phyloP scores from a whole-genome alignment of 2,888 invertebrate genomes.

The Scaptomyza caliginosa region DNA sequence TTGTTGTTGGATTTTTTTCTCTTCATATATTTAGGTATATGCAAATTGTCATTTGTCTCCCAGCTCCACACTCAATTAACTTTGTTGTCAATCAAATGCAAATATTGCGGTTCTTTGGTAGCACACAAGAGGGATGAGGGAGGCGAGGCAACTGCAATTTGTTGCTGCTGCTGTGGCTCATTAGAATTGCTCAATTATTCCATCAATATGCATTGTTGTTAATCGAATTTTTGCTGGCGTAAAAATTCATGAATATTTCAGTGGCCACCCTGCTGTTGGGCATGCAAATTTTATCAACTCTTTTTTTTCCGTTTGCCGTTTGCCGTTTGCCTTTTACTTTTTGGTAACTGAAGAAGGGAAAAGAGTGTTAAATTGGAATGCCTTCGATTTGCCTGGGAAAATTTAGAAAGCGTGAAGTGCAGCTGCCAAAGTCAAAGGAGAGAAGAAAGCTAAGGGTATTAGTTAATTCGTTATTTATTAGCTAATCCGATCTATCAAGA shows the following conservation, averaged over 20 bases:
- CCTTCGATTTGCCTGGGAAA: slow-evolving; percentile 57
- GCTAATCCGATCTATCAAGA: slow-evolving; percentile 24
- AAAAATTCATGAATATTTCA: slow-evolving; percentile 75
- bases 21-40: slow-evolving; percentile 32
- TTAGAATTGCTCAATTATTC: slow-evolving; percentile 82
- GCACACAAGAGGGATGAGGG: slow-evolving; percentile 12
- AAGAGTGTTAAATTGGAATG: slow-evolving; percentile 11
- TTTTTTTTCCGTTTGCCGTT: no score
- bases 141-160: slow-evolving; percentile 61
- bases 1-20: slow-evolving; percentile 3
- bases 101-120: slow-evolving; percentile 69
- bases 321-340: no score
- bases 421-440: slow-evolving; percentile 13
- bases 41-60: slow-evolving; percentile 54
- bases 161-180: slow-evolving; percentile 70
- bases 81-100: slow-evolving; percentile 79
- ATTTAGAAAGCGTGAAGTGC: slow-evolving; percentile 60
- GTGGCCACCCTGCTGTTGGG: slow-evolving; percentile 41
- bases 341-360: neutral
- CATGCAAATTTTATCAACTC: slow-evolving; percentile 15
- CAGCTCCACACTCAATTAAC: slow-evolving; percentile 79
- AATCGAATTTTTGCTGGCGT: slow-evolving; percentile 68
- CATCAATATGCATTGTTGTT: slow-evolving; percentile 80
- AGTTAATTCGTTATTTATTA: slow-evolving; percentile 17
- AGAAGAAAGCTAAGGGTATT: neutral